These are phyloP conservation scores for Anolis carolinensis DNA, from an alignment of 2,113 vertebrate genomes.

Conservation along the genomic window DNA sequence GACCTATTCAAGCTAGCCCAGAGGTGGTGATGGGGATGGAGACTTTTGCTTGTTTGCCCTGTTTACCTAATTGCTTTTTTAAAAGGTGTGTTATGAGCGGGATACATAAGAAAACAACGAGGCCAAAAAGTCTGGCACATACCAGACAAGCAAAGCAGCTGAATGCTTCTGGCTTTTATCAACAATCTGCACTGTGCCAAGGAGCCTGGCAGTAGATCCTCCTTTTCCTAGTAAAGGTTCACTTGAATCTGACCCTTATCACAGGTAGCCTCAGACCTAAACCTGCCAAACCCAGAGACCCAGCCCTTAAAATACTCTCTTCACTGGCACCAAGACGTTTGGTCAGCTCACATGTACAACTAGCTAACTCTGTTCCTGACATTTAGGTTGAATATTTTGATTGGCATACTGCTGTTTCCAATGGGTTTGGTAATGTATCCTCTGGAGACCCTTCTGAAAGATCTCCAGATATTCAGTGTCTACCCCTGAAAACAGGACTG, in stretches of 20 bases:
- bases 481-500: too few relatives aligned
- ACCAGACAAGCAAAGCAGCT: conserved; percentile 22
- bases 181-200: neutral
- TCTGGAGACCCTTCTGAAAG: neutral
- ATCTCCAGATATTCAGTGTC: neutral
- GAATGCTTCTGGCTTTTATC: conserved; percentile 6
- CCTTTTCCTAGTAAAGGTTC: neutral
- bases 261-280: neutral
- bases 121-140: conserved; percentile 27
- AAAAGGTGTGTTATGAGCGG: conserved; percentile 41
- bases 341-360: neutral
- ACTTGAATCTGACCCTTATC: neutral
- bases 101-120: conserved; percentile 41
- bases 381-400: neutral
- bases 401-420: neutral
- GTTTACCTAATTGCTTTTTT: conserved; percentile 13
- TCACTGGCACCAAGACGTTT: neutral
- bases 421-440: neutral
- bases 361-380: neutral
- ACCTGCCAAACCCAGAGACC: neutral
- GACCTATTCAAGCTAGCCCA: neutral
- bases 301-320: neutral
- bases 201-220: neutral
- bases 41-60: conserved; percentile 48
- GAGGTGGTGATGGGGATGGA: conserved; percentile 65